phyloP scores from a whole-genome alignment of 2,888 invertebrate genomes.

The Tenthredo amoena region DNA sequence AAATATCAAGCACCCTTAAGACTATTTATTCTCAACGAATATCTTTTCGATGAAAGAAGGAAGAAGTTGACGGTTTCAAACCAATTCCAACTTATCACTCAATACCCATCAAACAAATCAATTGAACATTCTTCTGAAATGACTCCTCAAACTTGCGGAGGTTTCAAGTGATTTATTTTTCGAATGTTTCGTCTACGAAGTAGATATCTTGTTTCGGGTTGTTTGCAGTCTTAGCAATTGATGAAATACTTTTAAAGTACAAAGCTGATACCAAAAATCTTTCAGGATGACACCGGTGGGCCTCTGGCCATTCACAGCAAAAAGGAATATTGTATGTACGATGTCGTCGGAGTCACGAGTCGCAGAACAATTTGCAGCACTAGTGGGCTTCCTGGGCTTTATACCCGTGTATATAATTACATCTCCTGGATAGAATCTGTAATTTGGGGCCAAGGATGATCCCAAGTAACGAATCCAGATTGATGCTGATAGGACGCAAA shows the following conservation, averaged over 20 bases:
- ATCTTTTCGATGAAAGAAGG: neutral
- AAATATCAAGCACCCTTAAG: neutral
- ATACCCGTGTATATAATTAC: slow-evolving; percentile 81
- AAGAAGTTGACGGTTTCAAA: neutral
- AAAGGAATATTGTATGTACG: slow-evolving; percentile 79
- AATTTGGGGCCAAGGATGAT: slow-evolving; percentile 79
- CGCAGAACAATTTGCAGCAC: slow-evolving; percentile 78
- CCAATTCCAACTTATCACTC: too few relatives aligned
- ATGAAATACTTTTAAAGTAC: neutral
- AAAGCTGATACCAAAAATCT: neutral
- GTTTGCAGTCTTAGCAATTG: neutral
- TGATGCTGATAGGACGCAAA: neutral
- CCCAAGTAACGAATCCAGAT: neutral
- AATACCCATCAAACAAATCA: too few relatives aligned
- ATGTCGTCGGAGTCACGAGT: slow-evolving; percentile 80
- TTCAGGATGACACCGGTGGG: slow-evolving; percentile 84
- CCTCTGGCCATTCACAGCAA: slow-evolving; percentile 79
- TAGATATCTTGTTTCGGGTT: neutral
- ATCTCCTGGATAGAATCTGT: slow-evolving; percentile 82
- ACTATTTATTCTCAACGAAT: neutral
- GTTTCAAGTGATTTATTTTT: neutral
- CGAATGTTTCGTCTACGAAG: neutral
- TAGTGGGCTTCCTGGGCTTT: slow-evolving; percentile 80
- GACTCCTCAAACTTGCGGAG: too few relatives aligned
- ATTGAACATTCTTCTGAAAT: too few relatives aligned